Evolutionary conservation across 2,797 vertebrate genomes (phyloP).

Genomic region (Chiroxiphia lanceolata): DNA sequence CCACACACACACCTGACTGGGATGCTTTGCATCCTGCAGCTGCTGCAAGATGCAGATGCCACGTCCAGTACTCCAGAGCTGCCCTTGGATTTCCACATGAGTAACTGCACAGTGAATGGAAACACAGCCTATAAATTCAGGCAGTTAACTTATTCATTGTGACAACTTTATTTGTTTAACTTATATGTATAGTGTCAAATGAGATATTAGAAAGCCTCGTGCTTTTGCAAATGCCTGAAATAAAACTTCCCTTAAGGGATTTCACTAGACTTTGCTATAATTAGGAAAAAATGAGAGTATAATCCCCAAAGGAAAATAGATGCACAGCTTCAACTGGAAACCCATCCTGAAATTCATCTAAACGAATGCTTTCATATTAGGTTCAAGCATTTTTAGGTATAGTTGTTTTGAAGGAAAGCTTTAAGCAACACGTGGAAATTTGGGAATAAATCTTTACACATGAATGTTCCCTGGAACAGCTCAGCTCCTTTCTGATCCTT

Average conservation of each 20-base stretch:
- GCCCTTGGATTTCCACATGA: background rate
- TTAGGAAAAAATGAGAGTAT: conserved; percentile 41
- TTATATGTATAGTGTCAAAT: conserved; percentile 15
- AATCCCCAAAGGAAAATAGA: conserved; percentile 1
- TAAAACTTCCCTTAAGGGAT: conserved; percentile 25
- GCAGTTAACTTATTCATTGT: conserved; percentile 13
- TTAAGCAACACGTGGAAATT: background rate
- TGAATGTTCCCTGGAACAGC: background rate
- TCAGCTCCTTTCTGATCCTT: background rate
- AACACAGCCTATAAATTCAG: background rate
- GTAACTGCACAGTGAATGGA: background rate
- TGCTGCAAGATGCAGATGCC: background rate
- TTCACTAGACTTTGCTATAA: conserved; percentile 39
- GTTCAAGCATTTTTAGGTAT: background rate
- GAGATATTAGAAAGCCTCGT: conserved; percentile 25
- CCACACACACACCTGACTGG: background rate
- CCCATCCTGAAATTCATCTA: conserved; percentile 16
- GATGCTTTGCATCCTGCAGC: background rate
- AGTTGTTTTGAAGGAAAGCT: background rate
- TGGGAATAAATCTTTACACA: background rate
- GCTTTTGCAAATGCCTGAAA: conserved; percentile 12
- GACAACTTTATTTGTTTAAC: conserved; percentile 30
- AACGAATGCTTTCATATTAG: background rate
- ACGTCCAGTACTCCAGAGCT: background rate
- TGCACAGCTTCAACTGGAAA: background rate